Conservation (phyloP, 2,888 invertebrate genomes). For the Drosophila phalerata region DNA sequence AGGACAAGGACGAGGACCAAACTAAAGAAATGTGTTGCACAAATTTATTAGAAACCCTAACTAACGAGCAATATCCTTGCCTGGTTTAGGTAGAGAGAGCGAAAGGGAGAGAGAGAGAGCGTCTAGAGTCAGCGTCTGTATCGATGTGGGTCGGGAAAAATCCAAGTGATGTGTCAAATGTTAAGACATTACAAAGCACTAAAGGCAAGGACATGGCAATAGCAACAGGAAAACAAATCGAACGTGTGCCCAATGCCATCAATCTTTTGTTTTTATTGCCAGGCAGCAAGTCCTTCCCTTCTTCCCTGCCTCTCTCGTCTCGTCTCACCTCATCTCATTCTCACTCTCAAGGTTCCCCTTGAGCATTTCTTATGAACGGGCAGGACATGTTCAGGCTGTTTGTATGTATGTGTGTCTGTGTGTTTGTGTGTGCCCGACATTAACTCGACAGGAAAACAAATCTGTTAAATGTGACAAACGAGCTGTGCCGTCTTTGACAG, state of each 20-base stretch:
- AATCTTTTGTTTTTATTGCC: conserved; percentile 83
- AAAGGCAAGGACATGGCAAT: conserved; percentile 69
- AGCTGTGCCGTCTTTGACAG: conserved; percentile 76
- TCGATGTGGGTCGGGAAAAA: conserved; percentile 62
- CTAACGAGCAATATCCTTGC: conserved; percentile 81
- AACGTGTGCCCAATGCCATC: conserved; percentile 82
- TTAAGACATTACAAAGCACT: conserved; percentile 84
- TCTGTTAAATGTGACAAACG: conserved; percentile 85
- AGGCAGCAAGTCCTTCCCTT: conserved; percentile 27
- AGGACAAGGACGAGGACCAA: conserved; percentile 1
- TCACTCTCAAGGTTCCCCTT: conserved; percentile 56
- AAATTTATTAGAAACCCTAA: conserved; percentile 82
- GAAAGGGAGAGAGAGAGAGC: neutral
- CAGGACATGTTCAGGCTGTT: conserved; percentile 10
- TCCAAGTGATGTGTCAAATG: conserved; percentile 84
- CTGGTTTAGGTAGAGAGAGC: conserved; percentile 6
- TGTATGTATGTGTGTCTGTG: conserved; percentile 20
- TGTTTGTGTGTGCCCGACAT: conserved; percentile 79
- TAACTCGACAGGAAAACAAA: conserved; percentile 85
- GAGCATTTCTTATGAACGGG: conserved; percentile 69
- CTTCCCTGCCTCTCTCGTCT: neutral
- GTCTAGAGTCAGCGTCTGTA: conserved; percentile 25
- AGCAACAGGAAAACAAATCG: conserved; percentile 83
- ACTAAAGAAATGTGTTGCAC: conserved; percentile 79
- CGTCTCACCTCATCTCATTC: neutral